Conservation (phyloP, 2,888 invertebrate genomes). For the Liodrosophila aerea region DNA sequence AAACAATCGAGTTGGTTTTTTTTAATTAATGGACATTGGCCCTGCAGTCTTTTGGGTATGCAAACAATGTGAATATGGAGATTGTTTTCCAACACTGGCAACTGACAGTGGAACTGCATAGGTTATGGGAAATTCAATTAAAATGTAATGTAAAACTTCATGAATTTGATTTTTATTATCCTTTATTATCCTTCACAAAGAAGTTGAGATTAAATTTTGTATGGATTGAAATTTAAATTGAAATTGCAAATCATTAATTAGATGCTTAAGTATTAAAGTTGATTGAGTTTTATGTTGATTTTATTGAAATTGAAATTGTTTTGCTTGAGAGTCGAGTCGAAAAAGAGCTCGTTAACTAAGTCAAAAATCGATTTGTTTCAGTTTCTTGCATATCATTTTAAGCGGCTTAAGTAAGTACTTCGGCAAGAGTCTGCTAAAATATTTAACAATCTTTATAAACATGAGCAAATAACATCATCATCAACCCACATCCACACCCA, state of each 20-base stretch:
- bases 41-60: not conserved
- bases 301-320: not conserved
- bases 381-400: slow-evolving; percentile 17
- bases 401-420: slow-evolving; percentile 18
- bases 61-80: not conserved
- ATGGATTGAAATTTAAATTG: not conserved
- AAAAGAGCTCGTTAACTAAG: slow-evolving; percentile 4
- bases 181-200: too few species aligned
- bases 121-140: too few species aligned
- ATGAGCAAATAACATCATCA: slow-evolving; percentile 32
- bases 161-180: too few species aligned
- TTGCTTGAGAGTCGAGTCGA: not conserved
- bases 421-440: slow-evolving; percentile 24
- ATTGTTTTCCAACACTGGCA: not conserved
- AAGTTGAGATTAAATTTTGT: slow-evolving; percentile 1
- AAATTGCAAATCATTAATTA: not conserved
- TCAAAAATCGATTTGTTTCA: slow-evolving; percentile 26
- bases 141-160: too few species aligned
- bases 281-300: not conserved
- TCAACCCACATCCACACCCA: not conserved
- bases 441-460: slow-evolving; percentile 45
- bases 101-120: slow-evolving; percentile 3
- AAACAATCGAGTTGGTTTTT: slow-evolving; percentile 13
- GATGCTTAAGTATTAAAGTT: too few species aligned
- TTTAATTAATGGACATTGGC: slow-evolving; percentile 29